A percentile compares a stretch with the other conserved stretches of the same genome.
Evolutionary conservation across 2,113 vertebrate genomes (phyloP).

Genomic region (Pangasianodon gigas): DNA sequence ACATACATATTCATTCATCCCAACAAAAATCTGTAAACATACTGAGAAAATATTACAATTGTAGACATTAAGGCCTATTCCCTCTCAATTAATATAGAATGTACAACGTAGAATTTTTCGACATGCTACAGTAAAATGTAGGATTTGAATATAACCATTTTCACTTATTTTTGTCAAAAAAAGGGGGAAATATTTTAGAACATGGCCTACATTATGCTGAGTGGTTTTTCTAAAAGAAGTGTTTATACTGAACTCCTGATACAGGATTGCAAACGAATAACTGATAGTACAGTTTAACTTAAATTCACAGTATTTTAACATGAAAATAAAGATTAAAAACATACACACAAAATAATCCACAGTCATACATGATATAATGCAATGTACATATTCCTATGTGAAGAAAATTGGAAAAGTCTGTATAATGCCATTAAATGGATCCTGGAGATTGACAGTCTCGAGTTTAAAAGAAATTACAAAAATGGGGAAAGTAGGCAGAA

Average conservation of each 20-base stretch:
- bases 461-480: conserved; percentile 19
- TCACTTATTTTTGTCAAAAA: conserved; percentile 57
- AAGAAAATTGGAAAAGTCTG: conserved; percentile 38
- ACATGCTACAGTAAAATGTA: conserved; percentile 95
- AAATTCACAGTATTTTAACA: conserved; percentile 89
- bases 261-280: conserved; percentile 77
- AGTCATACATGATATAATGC: conserved; percentile 53
- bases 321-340: conserved; percentile 47
- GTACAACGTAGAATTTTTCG: conserved; percentile 89
- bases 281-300: conserved; percentile 82
- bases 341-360: conserved; percentile 66
- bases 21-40: conserved; percentile 64
- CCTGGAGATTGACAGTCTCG: not conserved
- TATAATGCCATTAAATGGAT: conserved; percentile 42
- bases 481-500: conserved; percentile 19
- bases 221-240: conserved; percentile 61
- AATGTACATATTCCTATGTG: conserved; percentile 50
- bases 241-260: conserved; percentile 72
- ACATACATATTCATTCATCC: conserved; percentile 52
- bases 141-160: conserved; percentile 67
- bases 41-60: conserved; percentile 70
- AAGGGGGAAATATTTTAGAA: conserved; percentile 60
- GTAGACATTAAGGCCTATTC: conserved; percentile 74
- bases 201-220: conserved; percentile 66
- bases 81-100: conserved; percentile 61